These are phyloP conservation scores for Xylota segnis DNA, from an alignment of 2,888 invertebrate species.

Conservation along the genomic window DNA sequence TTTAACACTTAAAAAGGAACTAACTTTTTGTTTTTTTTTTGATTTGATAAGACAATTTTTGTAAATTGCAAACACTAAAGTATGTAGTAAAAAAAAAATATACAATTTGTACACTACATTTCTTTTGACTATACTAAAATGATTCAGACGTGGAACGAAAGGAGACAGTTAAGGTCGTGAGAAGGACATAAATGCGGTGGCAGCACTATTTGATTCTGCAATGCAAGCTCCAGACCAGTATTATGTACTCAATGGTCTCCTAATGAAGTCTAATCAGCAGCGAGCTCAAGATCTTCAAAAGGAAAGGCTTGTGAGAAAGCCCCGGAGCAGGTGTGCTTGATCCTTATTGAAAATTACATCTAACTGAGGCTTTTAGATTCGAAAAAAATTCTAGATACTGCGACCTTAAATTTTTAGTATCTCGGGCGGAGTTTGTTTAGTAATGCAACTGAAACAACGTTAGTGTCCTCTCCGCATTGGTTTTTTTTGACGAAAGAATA, in stretches of 20 bases:
- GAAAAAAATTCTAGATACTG: no score
- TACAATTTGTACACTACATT: constrained; percentile 62
- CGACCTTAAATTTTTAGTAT: constrained; percentile 25
- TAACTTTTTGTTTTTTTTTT: constrained; percentile 46
- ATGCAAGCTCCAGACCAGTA: no score
- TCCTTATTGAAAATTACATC: no score
- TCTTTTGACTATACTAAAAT: constrained; percentile 24
- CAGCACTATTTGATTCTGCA: no score
- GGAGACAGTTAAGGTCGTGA: constrained; percentile 9
- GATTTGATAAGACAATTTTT: constrained; percentile 31
- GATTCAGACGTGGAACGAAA: constrained; percentile 24
- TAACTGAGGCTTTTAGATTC: no score
- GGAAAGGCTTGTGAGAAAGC: not conserved
- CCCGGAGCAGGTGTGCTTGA: not conserved
- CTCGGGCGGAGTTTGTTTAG: not conserved
- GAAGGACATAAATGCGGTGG: not conserved
- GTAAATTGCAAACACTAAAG: constrained; percentile 19
- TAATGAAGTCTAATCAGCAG: not conserved
- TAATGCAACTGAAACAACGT: not conserved
- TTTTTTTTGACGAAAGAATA: not conserved
- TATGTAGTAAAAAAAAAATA: constrained; percentile 4
- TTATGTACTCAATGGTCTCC: no score
- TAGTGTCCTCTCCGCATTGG: not conserved
- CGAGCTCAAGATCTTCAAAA: not conserved
- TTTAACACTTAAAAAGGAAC: constrained; percentile 69